phyloP scores from a whole-genome alignment of 30 jellyfish, hydroid and myxozoan species.

The Sanderia malayensis region DNA sequence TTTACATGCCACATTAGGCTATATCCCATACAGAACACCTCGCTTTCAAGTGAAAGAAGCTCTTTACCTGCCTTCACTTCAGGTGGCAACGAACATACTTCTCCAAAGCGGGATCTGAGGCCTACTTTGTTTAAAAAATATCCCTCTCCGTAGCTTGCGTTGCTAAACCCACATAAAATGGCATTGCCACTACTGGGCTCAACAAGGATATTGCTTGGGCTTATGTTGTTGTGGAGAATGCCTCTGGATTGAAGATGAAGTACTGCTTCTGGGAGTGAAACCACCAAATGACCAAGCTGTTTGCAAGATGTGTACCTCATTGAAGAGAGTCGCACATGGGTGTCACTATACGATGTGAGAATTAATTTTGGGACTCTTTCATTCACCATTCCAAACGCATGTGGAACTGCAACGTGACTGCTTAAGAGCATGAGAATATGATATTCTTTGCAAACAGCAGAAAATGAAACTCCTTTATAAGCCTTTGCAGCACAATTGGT shows the following conservation, averaged over 20 bases:
- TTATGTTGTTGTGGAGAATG: constrained; percentile 25
- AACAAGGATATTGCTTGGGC: constrained; percentile 14
- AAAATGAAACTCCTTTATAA: constrained; percentile 6
- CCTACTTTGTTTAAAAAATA: background rate
- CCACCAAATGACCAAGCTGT: constrained; percentile 9
- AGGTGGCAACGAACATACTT: background rate
- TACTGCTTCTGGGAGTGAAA: background rate
- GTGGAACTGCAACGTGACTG: constrained; percentile 20
- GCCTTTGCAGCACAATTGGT: background rate
- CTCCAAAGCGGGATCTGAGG: background rate
- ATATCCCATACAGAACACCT: constrained; percentile 21
- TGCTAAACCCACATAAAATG: constrained; percentile 6
- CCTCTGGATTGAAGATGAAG: background rate
- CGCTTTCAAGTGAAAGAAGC: constrained; percentile 10
- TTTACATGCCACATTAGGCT: constrained; percentile 26
- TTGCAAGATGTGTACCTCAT: background rate
- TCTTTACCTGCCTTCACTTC: constrained; percentile 11
- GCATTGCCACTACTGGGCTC: background rate
- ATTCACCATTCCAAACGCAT: constrained; percentile 19
- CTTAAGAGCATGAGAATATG: constrained; percentile 19
- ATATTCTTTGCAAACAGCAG: constrained; percentile 17
- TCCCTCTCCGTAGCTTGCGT: constrained; percentile 21
- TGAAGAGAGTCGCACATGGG: constrained; percentile 10
- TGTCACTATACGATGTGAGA: background rate
- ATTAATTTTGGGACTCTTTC: constrained; percentile 13